phyloP scores from a whole-genome alignment of 1,140 invertebrate species.

The Anoplolepis gracilipes region DNA sequence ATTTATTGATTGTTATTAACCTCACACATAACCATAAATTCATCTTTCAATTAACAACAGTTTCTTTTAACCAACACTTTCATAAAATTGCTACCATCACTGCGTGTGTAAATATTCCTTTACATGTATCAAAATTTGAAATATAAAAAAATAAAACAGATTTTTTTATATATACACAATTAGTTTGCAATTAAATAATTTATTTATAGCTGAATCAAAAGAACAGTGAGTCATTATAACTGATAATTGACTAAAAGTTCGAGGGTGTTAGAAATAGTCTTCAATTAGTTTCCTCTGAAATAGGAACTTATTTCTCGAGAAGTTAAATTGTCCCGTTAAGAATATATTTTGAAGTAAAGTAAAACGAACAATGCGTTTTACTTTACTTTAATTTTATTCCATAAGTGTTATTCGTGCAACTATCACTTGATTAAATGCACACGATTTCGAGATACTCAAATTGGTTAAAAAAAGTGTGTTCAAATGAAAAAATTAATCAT shows the following conservation, averaged over 20 bases:
- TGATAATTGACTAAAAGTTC: not conserved
- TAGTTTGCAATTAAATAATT: not conserved
- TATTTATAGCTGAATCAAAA: not conserved
- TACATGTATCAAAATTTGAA: not conserved
- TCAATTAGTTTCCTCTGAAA: not conserved
- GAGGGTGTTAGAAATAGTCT: not conserved
- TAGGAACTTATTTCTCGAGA: not conserved
- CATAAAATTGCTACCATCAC: not conserved
- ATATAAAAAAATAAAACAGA: not conserved
- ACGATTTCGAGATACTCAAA: not conserved
- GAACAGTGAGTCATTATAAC: not conserved
- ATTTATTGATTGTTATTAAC: not conserved
- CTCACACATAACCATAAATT: not conserved
- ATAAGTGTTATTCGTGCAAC: conserved; percentile 6
- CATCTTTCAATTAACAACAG: not conserved
- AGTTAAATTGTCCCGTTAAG: not conserved
- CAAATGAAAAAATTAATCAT: no score
- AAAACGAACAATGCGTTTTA: no score
- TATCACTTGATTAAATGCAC: conserved; percentile 19
- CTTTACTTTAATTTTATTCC: not conserved
- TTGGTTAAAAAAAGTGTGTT: not conserved
- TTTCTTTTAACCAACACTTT: not conserved
- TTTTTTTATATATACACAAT: not conserved
- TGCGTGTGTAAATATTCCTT: not conserved
- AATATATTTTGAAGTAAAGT: conserved; percentile 30